Percentiles rank a stretch among this genome's conserved stretches.
These are phyloP conservation scores for Podotricha telesiphe DNA, from an alignment of 2,888 invertebrate genomes.

Conservation along the genomic window DNA sequence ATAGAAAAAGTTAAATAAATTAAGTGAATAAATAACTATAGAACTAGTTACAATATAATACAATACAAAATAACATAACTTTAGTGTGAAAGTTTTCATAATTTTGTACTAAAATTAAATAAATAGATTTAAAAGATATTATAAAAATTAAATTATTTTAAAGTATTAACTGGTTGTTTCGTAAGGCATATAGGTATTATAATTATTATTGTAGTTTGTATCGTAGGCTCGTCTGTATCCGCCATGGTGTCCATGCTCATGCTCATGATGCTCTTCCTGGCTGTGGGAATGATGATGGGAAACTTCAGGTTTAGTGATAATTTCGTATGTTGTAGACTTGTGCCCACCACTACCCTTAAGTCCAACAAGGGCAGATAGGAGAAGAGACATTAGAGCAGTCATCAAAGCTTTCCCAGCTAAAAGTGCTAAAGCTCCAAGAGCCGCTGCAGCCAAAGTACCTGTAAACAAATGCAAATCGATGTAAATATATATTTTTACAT, in stretches of 20 bases:
- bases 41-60: conserved; percentile 39
- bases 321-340: conserved; percentile 91
- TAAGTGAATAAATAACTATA: conserved; percentile 45
- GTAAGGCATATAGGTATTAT: conserved; percentile 75
- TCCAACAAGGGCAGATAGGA: conserved; percentile 89
- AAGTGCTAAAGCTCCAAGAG: conserved; percentile 88
- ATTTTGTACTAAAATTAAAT: not conserved
- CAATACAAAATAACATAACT: not conserved
- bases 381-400: conserved; percentile 90
- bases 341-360: conserved; percentile 88
- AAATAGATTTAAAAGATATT: not conserved
- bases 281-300: conserved; percentile 88
- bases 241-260: conserved; percentile 80
- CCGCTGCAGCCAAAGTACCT: conserved; percentile 89
- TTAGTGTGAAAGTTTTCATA: not conserved
- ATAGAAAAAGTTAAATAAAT: conserved; percentile 52
- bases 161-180: conserved; percentile 56
- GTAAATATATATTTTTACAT: conserved; percentile 8
- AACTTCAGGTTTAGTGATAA: conserved; percentile 91
- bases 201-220: conserved; percentile 68
- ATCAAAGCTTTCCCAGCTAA: conserved; percentile 93
- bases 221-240: conserved; percentile 84
- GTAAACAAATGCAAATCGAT: conserved; percentile 41
- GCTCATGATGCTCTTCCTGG: conserved; percentile 86
- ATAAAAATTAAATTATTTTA: conserved; percentile 3